phyloP scores from a whole-genome alignment of 2,888 invertebrate species.

The Drosophila longiperda region DNA sequence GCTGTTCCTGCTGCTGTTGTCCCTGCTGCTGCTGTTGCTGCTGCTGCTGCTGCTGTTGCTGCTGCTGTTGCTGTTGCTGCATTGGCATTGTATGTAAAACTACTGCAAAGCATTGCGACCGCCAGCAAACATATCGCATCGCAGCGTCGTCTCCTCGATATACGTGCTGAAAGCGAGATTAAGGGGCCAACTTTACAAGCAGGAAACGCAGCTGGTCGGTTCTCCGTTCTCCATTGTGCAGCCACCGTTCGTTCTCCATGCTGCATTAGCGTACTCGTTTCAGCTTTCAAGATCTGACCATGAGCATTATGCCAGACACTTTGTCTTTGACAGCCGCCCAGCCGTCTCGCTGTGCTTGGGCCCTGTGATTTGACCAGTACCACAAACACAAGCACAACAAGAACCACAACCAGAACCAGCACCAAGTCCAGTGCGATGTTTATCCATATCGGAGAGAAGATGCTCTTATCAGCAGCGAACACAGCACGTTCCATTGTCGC shows the following conservation, averaged over 20 bases:
- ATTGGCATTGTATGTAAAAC: constrained; percentile 76
- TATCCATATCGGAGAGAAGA: constrained; percentile 49
- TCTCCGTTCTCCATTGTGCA: neutral
- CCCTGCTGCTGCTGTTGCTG: constrained; percentile 50
- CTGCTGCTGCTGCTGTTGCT: constrained; percentile 16
- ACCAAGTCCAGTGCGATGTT: constrained; percentile 30
- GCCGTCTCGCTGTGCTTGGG: constrained; percentile 1
- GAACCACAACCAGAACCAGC: neutral
- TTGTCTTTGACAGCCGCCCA: constrained; percentile 71
- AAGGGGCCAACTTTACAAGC: constrained; percentile 74
- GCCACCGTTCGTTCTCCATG: constrained; percentile 8
- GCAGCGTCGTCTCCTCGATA: constrained; percentile 51
- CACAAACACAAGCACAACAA: neutral
- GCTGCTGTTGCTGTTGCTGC: constrained; percentile 49
- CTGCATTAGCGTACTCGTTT: constrained; percentile 57
- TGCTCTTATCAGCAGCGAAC: constrained; percentile 68
- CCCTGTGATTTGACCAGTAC: constrained; percentile 1
- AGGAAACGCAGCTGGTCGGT: constrained; percentile 62
- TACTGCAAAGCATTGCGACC: constrained; percentile 64
- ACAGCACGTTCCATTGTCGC: constrained; percentile 77
- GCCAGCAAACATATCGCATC: constrained; percentile 55
- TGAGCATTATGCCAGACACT: constrained; percentile 78
- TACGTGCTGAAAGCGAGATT: constrained; percentile 73
- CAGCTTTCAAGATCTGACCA: constrained; percentile 69
- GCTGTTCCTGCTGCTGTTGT: neutral